A percentile compares a stretch with the other conserved stretches of the same genome.
Evolutionary conservation across 2,797 vertebrate species (phyloP).

Genomic region (Sebastes cheni): DNA sequence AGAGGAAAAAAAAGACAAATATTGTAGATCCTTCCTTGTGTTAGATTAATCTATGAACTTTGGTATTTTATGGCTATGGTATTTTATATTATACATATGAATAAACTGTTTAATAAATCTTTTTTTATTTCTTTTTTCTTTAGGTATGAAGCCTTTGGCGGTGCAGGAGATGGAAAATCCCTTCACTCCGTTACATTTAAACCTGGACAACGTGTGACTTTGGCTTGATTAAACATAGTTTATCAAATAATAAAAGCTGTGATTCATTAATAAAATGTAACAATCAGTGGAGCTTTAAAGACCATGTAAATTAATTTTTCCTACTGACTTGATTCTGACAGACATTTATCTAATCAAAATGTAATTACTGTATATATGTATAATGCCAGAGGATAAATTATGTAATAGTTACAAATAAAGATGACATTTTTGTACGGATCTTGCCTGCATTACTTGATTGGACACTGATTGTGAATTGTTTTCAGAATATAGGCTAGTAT

Average conservation of each 20-base stretch:
- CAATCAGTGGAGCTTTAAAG: neutral
- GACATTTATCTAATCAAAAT: neutral
- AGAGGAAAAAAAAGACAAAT: neutral
- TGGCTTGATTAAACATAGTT: slow-evolving; percentile 81
- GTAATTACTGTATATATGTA: slow-evolving; percentile 55
- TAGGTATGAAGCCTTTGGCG: slow-evolving; percentile 90
- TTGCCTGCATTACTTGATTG: neutral
- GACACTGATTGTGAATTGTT: neutral
- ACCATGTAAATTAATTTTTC: slow-evolving; percentile 5
- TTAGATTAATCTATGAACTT: neutral
- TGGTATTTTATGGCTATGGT: neutral
- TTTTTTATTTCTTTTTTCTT: slow-evolving; percentile 19
- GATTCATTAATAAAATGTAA: neutral
- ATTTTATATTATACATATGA: neutral
- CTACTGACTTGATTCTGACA: neutral
- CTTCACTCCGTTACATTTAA: slow-evolving; percentile 74
- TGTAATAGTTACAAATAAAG: slow-evolving; percentile 12
- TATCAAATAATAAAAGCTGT: neutral
- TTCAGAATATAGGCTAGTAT: neutral
- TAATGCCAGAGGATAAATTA: neutral
- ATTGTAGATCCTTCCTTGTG: neutral
- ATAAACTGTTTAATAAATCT: neutral
- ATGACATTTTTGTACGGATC: neutral
- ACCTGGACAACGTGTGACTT: slow-evolving; percentile 91
- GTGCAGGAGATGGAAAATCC: slow-evolving; percentile 81